A percentile compares a stretch with the other conserved stretches of the same genome.
Evolutionary conservation across 1,140 invertebrate species (phyloP).

Genomic region (Himalopsyche phryganea): DNA sequence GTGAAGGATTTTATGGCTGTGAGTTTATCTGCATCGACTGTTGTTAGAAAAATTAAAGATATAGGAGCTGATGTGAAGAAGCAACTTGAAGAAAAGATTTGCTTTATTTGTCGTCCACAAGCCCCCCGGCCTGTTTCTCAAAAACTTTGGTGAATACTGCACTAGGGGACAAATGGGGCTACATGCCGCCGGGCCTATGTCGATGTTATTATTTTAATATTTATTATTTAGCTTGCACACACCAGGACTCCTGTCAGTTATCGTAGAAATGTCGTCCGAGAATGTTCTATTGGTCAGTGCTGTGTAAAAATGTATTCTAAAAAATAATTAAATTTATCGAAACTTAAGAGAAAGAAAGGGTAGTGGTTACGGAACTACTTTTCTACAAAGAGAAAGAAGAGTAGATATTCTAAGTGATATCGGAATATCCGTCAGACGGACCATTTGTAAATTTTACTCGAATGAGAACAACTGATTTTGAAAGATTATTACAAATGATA

Average conservation of each 20-base stretch:
- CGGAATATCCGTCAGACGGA: background rate
- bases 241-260: background rate
- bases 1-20: conserved; percentile 37
- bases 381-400: background rate
- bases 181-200: too few relatives aligned
- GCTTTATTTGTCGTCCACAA: too few relatives aligned
- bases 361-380: background rate
- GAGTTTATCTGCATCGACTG: conserved; percentile 22
- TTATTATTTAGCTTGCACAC: too few relatives aligned
- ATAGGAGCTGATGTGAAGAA: conserved; percentile 1
- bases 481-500: background rate
- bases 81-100: background rate
- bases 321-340: background rate
- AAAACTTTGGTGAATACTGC: too few relatives aligned
- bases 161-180: too few relatives aligned
- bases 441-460: conserved; percentile 2
- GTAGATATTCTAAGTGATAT: background rate
- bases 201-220: too few relatives aligned
- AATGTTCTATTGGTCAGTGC: too few relatives aligned
- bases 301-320: too few relatives aligned
- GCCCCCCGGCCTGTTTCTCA: too few relatives aligned
- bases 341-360: background rate
- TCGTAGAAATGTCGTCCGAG: too few relatives aligned
- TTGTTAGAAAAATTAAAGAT: conserved; percentile 1
- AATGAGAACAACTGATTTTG: background rate